phyloP scores from a whole-genome alignment of 1,140 invertebrate genomes.

The Penaeus japonicus region DNA sequence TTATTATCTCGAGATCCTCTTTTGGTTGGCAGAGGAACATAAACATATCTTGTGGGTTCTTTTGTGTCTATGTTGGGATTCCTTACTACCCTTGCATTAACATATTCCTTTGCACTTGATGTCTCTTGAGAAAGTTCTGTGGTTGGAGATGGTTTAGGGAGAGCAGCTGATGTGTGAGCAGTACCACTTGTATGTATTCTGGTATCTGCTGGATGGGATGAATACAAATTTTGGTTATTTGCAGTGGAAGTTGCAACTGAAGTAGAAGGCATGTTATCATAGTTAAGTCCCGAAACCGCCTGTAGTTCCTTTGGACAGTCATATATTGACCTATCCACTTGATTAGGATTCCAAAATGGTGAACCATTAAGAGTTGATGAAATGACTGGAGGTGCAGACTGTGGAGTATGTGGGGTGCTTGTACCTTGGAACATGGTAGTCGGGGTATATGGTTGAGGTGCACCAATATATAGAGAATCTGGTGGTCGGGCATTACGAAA shows the following conservation, averaged over 20 bases:
- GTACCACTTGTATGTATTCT: neutral
- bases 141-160: constrained; percentile 26
- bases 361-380: neutral
- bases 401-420: neutral
- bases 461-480: neutral
- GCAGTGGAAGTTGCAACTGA: neutral
- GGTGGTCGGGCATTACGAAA: neutral
- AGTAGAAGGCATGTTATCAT: neutral
- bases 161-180: neutral
- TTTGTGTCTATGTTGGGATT: constrained; percentile 33
- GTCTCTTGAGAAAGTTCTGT: neutral
- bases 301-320: constrained; percentile 36
- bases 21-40: constrained; percentile 53
- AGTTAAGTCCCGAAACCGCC: neutral
- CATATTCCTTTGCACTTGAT: constrained; percentile 39
- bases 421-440: neutral
- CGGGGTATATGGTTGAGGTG: constrained; percentile 11
- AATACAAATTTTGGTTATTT: neutral
- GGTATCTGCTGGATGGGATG: neutral
- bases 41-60: constrained; percentile 39
- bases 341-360: neutral
- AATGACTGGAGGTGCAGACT: neutral
- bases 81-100: constrained; percentile 54
- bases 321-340: constrained; percentile 36
- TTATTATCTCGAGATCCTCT: constrained; percentile 41